Percentiles rank a stretch among this genome's conserved stretches.
Evolutionary conservation across 2,888 invertebrate species (phyloP).

Genomic region (Agonopterix alstromeriana): DNA sequence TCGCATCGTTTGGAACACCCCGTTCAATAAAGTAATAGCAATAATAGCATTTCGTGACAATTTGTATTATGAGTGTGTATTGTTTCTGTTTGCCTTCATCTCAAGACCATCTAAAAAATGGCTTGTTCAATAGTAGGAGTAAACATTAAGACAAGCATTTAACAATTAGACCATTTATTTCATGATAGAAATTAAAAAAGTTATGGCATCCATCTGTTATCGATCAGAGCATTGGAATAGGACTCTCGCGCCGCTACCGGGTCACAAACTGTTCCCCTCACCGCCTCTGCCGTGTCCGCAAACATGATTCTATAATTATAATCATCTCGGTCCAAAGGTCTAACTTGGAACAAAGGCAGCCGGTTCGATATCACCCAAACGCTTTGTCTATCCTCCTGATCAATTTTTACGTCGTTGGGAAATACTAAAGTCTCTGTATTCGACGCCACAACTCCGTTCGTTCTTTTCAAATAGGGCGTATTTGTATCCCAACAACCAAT

Average conservation of each 20-base stretch:
- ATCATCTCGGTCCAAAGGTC: conserved; percentile 77
- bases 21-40: too few species aligned
- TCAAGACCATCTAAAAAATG: too few species aligned
- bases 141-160: too few species aligned
- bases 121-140: too few species aligned
- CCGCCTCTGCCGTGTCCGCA: conserved; percentile 79
- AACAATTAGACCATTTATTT: too few species aligned
- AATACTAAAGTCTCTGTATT: conserved; percentile 82
- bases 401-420: conserved; percentile 88
- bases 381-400: conserved; percentile 80
- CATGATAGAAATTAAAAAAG: too few species aligned
- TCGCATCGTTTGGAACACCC: too few species aligned
- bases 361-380: conserved; percentile 88
- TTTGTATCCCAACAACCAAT: conserved; percentile 88
- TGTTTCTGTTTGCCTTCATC: too few species aligned
- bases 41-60: too few species aligned
- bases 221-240: too few species aligned
- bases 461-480: conserved; percentile 80
- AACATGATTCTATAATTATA: conserved; percentile 86
- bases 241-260: conserved; percentile 38
- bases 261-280: conserved; percentile 83
- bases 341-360: conserved; percentile 84
- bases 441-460: conserved; percentile 78
- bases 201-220: too few species aligned
- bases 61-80: too few species aligned